phyloP scores from a whole-genome alignment of 2,888 invertebrate genomes.

The Parapristionchus giblindavisi region DNA sequence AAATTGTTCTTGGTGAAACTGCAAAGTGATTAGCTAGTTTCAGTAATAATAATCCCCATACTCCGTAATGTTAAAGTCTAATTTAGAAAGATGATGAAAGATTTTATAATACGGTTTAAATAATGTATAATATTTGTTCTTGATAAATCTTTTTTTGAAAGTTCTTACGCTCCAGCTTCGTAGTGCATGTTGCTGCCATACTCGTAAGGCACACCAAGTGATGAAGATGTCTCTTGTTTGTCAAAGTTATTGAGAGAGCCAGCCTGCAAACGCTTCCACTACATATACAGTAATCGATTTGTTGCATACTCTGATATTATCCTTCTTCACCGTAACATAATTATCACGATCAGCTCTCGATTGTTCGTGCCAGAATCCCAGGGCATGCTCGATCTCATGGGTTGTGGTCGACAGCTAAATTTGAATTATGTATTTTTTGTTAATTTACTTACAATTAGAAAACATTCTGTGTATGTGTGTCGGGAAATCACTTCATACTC shows the following conservation, averaged over 20 bases:
- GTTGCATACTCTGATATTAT: conserved; percentile 2
- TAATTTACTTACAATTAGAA: too few species aligned
- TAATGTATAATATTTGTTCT: too few species aligned
- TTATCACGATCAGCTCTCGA: conserved; percentile 18
- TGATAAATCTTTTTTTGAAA: neutral
- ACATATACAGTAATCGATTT: neutral
- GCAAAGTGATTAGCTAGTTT: too few species aligned
- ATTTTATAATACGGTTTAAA: too few species aligned
- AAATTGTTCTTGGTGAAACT: conserved; percentile 19
- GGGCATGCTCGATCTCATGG: conserved; percentile 22
- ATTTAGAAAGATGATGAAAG: too few species aligned
- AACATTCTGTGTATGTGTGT: too few species aligned
- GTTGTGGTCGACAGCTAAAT: conserved; percentile 12
- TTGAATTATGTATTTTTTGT: too few species aligned
- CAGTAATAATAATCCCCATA: too few species aligned
- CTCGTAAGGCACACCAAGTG: conserved; percentile 6
- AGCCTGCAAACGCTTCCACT: neutral
- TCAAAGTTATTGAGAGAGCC: conserved; percentile 7
- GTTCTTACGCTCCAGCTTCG: neutral
- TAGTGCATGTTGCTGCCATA: conserved; percentile 37
- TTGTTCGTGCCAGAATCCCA: conserved; percentile 22
- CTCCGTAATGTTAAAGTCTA: too few species aligned
- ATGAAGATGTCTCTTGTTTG: neutral
- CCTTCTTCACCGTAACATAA: conserved; percentile 7
- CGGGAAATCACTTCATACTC: too few species aligned